Evolutionary conservation across 2,113 vertebrate species (phyloP), one percentile per base, ranked within the genome.

Genomic region (Heterotilapia buettikoferi): DNA sequence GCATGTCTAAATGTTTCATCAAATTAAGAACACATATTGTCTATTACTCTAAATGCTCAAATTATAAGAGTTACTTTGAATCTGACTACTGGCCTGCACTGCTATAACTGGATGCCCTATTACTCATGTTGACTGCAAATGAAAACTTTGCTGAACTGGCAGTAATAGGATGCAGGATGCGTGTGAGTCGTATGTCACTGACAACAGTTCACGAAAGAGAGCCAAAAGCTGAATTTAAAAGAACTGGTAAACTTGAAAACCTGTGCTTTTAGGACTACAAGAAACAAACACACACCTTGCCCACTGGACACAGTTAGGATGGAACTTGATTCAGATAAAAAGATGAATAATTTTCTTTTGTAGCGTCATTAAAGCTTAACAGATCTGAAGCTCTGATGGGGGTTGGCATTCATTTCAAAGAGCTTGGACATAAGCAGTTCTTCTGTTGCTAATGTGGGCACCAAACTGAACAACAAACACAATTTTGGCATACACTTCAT

Each of bases 91-190:
- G 13, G 16, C 59, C 21, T 3, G 7, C 47, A 43, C 73, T 52
- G 66, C 21, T 61, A n/a, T 26, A 85, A 56, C 53, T 71, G 63
- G 54, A 38, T 33, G n/a, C 5, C 83, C 38, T 76, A 18, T 66
- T 82, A 45, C 71, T 76, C 36, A 26, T 91, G 92, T 93, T 93
- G 87, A 92, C 92, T 82, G 93, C 89, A 92, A 95, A 94, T 90
- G 3, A 53, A 81, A 84, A 86, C 16, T 59, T 40, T 88, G 94
- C 91, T 93, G 91, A 94, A 80, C 31, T 43, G 36, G 86, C 84
- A 80, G 82, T 45, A 56, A 84, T 61, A 8, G 33, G 12, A 82
- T 57, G 73, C 80, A 88, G 82, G 81, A 43, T 66, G 89, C 57
- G 53, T 85, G 52, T 76, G 80, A 84, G 83, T 19, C 76, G 61